Evolutionary conservation across 1,140 invertebrate genomes (phyloP), one percentile per base, ranked within the genome.

Genomic region (Hyles euphorbiae): DNA sequence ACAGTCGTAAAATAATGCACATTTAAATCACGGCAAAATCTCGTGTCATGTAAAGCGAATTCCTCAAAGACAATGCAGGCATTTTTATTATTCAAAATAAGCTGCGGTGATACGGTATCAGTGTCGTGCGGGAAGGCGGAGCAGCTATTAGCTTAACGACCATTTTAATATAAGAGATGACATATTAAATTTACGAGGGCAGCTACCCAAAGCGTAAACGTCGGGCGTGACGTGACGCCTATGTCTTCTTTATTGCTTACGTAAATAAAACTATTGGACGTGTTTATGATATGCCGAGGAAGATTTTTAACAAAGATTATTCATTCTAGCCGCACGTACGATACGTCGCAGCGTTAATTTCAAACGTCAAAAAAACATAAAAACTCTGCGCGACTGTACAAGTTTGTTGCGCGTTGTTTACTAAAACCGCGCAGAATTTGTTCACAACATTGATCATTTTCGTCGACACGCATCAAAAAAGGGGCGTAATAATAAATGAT

Each of bases 151-250:
- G 78, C 80, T 83, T 87, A 87, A 87, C 82, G 82, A 87, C 82
- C 81, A 83, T 84, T 87, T 87, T 85, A 83, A 84, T 88, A 86
- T 80, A 82, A 75, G 71, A 83, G 82, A 85, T 87, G 82, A 88
- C 78, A 82, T 88, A 84, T 87, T 88, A 88, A 88, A 86, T 85
- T 85, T 88, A 88, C 76, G 83, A 88, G 68, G 71, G 71, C 72
- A 76, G 79, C 82, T 81, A 78, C 80, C 74, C 70, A 67, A 67
- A 65, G 70, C 72, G 71, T 76, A 81, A 81, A 78, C 76, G 77
- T 77, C 68, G 71, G 56, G 67, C 71, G 63, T 83, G 75, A 73
- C 78, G 74, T 81, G 78, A 83, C 74, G 77, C 79, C 75, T 78
- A 73, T 83, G 80, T 86, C 73, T 83, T 77, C 76, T 88, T 88